Evolutionary conservation across 1,140 invertebrate genomes (phyloP).

Genomic region (Lucilia cuprina): DNA sequence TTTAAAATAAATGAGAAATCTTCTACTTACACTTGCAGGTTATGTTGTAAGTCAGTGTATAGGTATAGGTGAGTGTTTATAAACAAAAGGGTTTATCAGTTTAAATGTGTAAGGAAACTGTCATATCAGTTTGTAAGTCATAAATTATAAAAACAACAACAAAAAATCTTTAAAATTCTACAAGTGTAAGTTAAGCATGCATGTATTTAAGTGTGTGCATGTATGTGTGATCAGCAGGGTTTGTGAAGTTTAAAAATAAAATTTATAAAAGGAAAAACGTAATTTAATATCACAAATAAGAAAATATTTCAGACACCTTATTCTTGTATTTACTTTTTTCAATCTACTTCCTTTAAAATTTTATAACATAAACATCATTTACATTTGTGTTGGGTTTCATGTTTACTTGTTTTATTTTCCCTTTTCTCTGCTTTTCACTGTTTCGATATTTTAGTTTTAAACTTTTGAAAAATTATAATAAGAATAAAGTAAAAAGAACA

Average conservation of each 20-base stretch:
- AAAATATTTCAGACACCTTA: neutral
- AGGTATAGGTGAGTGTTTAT: neutral
- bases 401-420: neutral
- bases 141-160: slow-evolving; percentile 27
- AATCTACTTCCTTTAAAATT: neutral
- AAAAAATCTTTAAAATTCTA: neutral
- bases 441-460: neutral
- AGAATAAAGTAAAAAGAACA: neutral
- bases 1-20: slow-evolving; percentile 6
- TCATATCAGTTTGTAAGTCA: slow-evolving; percentile 36
- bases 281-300: neutral
- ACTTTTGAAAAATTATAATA: neutral
- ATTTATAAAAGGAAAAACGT: neutral
- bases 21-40: neutral
- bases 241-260: neutral
- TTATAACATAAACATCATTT: neutral
- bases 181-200: neutral
- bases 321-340: neutral
- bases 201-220: too few species aligned
- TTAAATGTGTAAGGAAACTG: slow-evolving; percentile 21
- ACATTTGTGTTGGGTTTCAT: neutral
- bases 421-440: neutral
- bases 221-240: neutral
- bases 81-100: slow-evolving; percentile 17
- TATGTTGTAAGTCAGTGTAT: neutral